Conservation (phyloP, 2,888 invertebrate species). For the Drosophila kanekoi region DNA sequence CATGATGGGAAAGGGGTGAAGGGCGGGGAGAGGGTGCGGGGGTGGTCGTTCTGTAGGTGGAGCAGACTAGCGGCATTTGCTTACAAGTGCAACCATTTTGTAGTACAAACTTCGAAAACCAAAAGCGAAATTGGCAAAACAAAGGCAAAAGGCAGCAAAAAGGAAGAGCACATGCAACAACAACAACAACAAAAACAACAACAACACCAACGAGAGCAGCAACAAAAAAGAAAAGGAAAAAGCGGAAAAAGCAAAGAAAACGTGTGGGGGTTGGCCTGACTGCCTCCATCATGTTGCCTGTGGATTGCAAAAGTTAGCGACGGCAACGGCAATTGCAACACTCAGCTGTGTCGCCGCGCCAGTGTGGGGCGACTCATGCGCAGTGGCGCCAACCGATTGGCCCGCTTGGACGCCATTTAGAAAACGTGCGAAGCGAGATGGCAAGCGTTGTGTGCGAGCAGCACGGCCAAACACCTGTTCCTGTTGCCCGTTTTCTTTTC, state of each 20-base stretch:
- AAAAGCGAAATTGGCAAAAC: constrained; percentile 79
- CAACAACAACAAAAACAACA: constrained; percentile 7
- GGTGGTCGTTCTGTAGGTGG: constrained; percentile 9
- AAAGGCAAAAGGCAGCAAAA: constrained; percentile 56
- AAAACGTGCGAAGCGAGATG: constrained; percentile 61
- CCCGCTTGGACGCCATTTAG: constrained; percentile 84
- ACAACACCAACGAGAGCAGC: constrained; percentile 1
- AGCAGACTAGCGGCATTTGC: constrained; percentile 58
- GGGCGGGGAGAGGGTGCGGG: neutral
- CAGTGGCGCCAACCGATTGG: constrained; percentile 83
- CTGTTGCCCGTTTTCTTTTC: constrained; percentile 28
- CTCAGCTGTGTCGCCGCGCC: constrained; percentile 26
- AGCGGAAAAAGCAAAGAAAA: neutral
- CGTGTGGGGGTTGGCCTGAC: constrained; percentile 27
- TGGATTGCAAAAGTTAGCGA: constrained; percentile 58
- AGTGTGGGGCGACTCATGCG: constrained; percentile 78
- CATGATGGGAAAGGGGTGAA: constrained; percentile 3
- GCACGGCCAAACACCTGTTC: constrained; percentile 72
- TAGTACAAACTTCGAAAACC: constrained; percentile 81
- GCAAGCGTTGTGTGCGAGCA: constrained; percentile 53
- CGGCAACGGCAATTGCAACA: constrained; percentile 38
- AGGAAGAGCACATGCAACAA: constrained; percentile 9
- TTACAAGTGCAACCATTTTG: constrained; percentile 84
- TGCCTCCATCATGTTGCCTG: constrained; percentile 52
- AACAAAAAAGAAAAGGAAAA: constrained; percentile 2